Conservation (phyloP, 2,113 vertebrate genomes). For the Nycticebus coucang region DNA sequence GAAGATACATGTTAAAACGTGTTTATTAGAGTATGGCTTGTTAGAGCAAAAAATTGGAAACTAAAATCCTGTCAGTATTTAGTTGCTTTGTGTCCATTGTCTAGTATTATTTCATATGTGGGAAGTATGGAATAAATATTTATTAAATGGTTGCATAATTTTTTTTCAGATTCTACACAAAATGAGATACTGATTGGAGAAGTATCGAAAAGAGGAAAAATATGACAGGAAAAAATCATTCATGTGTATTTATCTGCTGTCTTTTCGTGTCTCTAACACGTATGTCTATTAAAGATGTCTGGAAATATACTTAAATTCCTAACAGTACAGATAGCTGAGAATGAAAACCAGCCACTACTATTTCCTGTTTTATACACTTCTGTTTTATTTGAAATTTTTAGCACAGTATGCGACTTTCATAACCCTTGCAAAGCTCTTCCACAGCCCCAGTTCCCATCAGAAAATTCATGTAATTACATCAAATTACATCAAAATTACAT, state of each 20-base stretch:
- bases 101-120: background rate
- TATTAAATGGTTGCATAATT: background rate
- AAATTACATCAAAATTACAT: too few relatives aligned
- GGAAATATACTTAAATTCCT: background rate
- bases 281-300: background rate
- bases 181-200: background rate
- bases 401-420: background rate
- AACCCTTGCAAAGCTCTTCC: background rate
- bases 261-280: background rate
- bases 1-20: background rate
- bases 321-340: background rate
- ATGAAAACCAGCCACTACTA: background rate
- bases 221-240: too few relatives aligned
- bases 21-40: background rate
- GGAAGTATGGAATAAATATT: background rate
- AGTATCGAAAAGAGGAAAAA: background rate
- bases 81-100: background rate
- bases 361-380: background rate
- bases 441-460: background rate
- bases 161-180: background rate
- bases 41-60: background rate
- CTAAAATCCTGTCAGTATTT: background rate
- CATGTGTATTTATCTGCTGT: background rate
- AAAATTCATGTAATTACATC: background rate
- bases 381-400: background rate